These are phyloP conservation scores for Chunga burmeisteri DNA, from an alignment of 2,113 vertebrate species.

Conservation along the genomic window DNA sequence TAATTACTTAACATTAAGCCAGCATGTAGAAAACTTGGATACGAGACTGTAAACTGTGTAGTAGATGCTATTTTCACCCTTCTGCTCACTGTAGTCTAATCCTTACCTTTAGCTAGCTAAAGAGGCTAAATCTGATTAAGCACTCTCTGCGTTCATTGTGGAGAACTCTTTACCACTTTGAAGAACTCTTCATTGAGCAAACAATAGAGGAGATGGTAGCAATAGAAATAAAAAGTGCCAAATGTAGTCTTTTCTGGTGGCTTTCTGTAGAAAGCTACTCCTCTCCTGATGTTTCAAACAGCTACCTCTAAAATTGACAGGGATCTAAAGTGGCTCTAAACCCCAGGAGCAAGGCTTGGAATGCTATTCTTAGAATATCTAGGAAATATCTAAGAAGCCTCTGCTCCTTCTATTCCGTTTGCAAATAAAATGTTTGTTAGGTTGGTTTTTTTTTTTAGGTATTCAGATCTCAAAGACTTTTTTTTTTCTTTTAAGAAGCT, in stretches of 20 bases:
- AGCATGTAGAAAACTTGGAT: background rate
- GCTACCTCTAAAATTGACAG: background rate
- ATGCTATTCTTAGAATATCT: slow-evolving; percentile 28
- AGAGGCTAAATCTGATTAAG: slow-evolving; percentile 49
- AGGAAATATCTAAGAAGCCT: background rate
- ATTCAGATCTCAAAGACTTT: background rate
- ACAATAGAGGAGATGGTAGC: background rate
- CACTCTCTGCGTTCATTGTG: background rate
- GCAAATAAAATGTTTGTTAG: background rate
- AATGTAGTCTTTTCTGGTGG: background rate
- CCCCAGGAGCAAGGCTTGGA: background rate
- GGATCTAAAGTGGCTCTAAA: background rate
- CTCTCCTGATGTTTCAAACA: background rate
- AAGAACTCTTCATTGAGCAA: background rate
- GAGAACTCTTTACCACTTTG: background rate
- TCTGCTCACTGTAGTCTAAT: slow-evolving; percentile 5
- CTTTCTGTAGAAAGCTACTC: background rate
- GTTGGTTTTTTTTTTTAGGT: background rate
- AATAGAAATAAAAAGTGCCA: background rate
- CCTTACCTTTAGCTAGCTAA: slow-evolving; percentile 24
- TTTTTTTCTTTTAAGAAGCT: background rate
- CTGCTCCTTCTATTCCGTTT: background rate
- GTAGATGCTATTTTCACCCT: slow-evolving; percentile 13
- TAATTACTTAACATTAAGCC: background rate
- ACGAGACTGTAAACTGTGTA: background rate